Evolutionary conservation across 2,113 vertebrate species (phyloP).

Genomic region (Eretmochelys imbricata): DNA sequence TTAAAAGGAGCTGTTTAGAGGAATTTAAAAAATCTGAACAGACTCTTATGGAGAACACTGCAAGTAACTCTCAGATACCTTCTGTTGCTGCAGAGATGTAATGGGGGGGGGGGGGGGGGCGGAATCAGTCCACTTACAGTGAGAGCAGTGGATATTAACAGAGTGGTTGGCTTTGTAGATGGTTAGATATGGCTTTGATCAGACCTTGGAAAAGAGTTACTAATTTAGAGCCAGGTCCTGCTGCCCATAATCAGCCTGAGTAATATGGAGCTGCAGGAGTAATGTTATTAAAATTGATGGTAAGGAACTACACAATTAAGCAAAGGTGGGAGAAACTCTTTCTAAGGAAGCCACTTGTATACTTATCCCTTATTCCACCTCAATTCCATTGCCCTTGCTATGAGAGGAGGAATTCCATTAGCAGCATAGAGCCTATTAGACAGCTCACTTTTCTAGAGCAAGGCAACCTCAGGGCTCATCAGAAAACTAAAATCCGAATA

Average conservation of each 20-base stretch:
- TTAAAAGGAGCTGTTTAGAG: background rate
- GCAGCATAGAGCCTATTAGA: no score
- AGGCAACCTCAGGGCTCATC: background rate
- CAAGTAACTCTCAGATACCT: background rate
- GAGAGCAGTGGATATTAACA: constrained; percentile 35
- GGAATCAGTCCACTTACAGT: background rate
- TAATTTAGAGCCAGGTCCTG: constrained; percentile 26
- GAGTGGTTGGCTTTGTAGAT: background rate
- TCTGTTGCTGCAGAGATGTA: background rate
- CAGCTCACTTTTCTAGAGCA: background rate
- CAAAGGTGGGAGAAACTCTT: background rate
- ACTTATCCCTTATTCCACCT: background rate
- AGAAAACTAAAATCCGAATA: background rate
- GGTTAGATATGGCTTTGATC: constrained; percentile 27
- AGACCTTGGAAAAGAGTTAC: constrained; percentile 28
- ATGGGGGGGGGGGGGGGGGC: background rate
- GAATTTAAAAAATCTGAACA: background rate
- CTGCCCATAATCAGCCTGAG: background rate
- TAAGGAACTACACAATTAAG: accelerated
- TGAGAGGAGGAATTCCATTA: background rate
- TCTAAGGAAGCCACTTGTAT: background rate
- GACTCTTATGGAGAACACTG: constrained; percentile 3
- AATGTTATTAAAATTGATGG: background rate
- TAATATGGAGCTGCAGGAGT: accelerated
- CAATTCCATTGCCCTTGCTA: no score